Conservation (phyloP, 2,113 vertebrate species). For the Gulo gulo region DNA sequence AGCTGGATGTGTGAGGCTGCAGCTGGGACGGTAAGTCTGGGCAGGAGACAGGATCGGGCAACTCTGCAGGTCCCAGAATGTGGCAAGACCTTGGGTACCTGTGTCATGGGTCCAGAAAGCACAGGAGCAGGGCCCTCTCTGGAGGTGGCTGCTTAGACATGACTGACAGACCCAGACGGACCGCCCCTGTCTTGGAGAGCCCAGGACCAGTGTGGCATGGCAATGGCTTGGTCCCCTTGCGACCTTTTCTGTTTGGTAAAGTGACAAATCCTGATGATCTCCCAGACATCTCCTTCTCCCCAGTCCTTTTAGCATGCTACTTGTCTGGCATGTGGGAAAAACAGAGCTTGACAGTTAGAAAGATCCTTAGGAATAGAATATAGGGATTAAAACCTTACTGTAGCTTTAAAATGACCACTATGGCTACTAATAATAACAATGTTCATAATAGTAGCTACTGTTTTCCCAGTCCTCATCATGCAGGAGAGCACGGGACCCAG, state of each 20-base stretch:
- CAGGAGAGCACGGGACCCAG: accelerated
- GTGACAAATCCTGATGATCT: not conserved
- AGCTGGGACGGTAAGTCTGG: not conserved
- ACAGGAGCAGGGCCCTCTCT: not conserved
- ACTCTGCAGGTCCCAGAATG: not conserved
- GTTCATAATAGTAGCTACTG: not conserved
- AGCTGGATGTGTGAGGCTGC: not conserved
- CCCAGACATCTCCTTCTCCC: not conserved
- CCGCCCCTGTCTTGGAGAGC: not conserved
- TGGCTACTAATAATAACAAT: not conserved
- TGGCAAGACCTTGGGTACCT: not conserved
- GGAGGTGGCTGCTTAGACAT: not conserved
- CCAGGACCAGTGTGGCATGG: accelerated
- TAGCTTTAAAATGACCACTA: not conserved
- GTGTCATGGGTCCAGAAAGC: not conserved
- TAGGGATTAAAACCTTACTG: not conserved
- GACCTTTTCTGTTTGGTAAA: not conserved
- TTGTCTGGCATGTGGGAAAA: not conserved
- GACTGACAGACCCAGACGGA: not conserved
- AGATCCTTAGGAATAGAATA: not conserved
- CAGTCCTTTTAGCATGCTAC: not conserved
- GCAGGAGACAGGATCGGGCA: not conserved
- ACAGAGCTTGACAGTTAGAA: not conserved
- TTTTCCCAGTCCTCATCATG: not conserved
- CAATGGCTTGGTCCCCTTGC: not conserved